Conservation (phyloP, 2,113 vertebrate genomes). For the Amphiprion percula region DNA sequence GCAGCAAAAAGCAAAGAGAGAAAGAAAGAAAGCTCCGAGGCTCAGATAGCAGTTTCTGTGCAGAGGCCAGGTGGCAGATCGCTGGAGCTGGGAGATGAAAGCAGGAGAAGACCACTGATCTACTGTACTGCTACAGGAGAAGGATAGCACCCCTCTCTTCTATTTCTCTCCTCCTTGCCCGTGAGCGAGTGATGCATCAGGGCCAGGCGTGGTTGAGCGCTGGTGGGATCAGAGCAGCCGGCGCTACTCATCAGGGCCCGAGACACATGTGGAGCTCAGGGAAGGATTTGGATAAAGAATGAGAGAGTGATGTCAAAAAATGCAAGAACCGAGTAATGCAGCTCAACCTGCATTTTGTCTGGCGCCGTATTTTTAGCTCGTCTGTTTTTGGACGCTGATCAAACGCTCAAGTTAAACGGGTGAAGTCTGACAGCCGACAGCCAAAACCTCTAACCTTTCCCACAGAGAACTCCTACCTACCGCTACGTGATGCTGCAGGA, state of each 20-base stretch:
- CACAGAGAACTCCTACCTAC: not conserved
- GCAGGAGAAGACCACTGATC: constrained; percentile 68
- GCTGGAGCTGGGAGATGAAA: constrained; percentile 74
- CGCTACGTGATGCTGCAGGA: constrained; percentile 22
- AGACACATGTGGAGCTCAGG: constrained; percentile 40
- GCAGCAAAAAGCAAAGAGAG: not conserved
- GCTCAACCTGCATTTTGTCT: constrained; percentile 5
- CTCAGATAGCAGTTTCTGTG: constrained; percentile 51
- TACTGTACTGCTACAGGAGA: constrained; percentile 64
- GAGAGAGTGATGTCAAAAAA: constrained; percentile 23
- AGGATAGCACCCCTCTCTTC: constrained; percentile 58
- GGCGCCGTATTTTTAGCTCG: not conserved
- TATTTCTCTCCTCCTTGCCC: constrained; percentile 66
- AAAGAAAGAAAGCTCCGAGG: constrained; percentile 35
- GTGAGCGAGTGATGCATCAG: constrained; percentile 74
- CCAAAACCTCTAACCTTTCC: constrained; percentile 20
- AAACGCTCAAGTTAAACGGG: not conserved
- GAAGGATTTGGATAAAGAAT: constrained; percentile 29
- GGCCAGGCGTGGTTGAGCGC: constrained; percentile 62
- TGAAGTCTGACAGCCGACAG: constrained; percentile 5
- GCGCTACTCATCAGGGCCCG: constrained; percentile 52
- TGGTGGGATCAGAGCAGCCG: constrained; percentile 65
- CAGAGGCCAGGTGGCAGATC: constrained; percentile 71
- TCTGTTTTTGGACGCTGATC: not conserved
- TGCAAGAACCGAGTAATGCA: not conserved